Conservation (phyloP, 2,113 vertebrate species). For the Prolemur simus region DNA sequence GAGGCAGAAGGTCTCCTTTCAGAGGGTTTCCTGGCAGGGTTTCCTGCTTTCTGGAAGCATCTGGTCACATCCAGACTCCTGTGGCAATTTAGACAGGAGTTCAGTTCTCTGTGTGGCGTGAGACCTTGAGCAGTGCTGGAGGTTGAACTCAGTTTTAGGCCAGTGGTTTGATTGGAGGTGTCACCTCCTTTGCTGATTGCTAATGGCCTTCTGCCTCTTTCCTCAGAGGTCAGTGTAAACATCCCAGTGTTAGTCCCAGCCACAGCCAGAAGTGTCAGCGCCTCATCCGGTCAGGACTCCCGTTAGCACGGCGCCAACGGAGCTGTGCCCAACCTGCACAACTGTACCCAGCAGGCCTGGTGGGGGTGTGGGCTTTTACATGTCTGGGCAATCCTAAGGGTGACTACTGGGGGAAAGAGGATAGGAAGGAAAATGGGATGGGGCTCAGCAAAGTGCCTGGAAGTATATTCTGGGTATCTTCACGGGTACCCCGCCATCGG, state of each 20-base stretch:
- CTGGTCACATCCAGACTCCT: rapidly evolving
- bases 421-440: background rate
- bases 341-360: rapidly evolving
- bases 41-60: background rate
- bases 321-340: background rate
- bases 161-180: background rate
- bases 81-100: rapidly evolving
- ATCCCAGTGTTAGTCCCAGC: background rate
- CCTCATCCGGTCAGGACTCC: background rate
- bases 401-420: background rate
- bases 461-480: background rate
- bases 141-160: background rate
- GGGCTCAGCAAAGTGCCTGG: background rate
- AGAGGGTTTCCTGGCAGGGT: background rate
- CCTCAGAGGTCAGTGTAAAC: background rate
- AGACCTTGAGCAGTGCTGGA: rapidly evolving
- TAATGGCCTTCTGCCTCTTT: background rate
- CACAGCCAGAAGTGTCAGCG: background rate
- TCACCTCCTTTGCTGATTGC: too few relatives aligned
- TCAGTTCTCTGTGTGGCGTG: rapidly evolving
- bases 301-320: rapidly evolving
- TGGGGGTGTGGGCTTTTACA: background rate
- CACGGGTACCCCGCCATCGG: rapidly evolving
- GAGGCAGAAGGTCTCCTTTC: background rate
- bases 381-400: background rate